Conservation (phyloP, 2,888 invertebrate species). For the Idaea dimidiata region DNA sequence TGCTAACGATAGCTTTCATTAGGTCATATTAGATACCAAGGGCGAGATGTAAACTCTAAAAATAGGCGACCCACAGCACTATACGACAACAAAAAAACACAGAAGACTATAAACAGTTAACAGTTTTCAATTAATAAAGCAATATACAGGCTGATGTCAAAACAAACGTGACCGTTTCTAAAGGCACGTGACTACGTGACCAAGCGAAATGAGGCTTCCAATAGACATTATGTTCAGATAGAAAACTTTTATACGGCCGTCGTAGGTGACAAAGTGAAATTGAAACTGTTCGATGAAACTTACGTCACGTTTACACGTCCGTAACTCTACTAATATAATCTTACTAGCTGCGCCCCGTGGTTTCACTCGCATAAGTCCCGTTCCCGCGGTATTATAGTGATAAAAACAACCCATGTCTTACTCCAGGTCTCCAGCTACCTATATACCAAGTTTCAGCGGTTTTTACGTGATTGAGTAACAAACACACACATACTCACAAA, state of each 20-base stretch:
- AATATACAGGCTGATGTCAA: background rate
- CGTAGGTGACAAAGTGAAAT: background rate
- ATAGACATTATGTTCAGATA: background rate
- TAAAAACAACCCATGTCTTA: no score
- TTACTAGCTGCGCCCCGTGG: no score
- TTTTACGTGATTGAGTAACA: no score
- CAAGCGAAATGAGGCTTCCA: background rate
- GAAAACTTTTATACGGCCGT: background rate
- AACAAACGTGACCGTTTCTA: background rate
- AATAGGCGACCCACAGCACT: background rate
- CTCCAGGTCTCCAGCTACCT: no score
- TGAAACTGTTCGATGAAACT: background rate
- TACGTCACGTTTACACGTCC: background rate
- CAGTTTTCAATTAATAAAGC: background rate
- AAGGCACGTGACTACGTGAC: background rate
- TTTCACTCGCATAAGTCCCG: no score
- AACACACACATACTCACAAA: no score
- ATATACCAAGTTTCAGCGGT: no score
- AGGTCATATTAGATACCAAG: no score
- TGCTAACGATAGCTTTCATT: no score
- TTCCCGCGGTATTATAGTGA: no score
- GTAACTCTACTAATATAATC: no score
- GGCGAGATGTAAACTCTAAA: no score
- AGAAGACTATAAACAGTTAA: background rate
- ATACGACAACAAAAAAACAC: background rate